Percentiles rank a stretch among this genome's conserved stretches.
Conservation (phyloP, 37 sponge, comb jelly and placozoan genomes). For the Sycon ciliatum region DNA sequence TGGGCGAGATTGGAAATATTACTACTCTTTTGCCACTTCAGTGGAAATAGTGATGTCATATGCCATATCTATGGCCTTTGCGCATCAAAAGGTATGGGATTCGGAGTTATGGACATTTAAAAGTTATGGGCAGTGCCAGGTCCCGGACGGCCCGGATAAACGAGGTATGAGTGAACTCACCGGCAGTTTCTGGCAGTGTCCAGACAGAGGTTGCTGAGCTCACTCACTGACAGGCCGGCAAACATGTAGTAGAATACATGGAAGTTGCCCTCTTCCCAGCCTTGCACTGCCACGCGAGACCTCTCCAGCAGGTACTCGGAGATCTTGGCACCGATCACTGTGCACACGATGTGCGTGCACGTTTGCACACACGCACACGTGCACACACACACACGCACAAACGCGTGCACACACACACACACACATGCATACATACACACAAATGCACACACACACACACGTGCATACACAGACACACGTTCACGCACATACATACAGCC, state of each 20-base stretch:
- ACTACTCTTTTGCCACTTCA: too few relatives aligned
- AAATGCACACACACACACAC: conserved; percentile 11
- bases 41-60: too few relatives aligned
- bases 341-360: not conserved
- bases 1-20: too few relatives aligned
- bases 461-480: conserved; percentile 10
- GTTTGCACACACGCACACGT: not conserved
- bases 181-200: not conserved
- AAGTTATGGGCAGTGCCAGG: too few relatives aligned
- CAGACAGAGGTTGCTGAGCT: conserved; percentile 17
- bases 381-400: not conserved
- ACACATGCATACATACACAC: not conserved
- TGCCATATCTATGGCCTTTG: too few relatives aligned
- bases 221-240: conserved; percentile 38
- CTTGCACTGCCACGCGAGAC: conserved; percentile 56
- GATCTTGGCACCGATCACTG: conserved; percentile 72
- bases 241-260: conserved; percentile 68
- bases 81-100: too few relatives aligned
- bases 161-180: too few relatives aligned
- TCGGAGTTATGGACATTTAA: too few relatives aligned
- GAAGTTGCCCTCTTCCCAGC: conserved; percentile 45
- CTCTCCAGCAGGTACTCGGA: conserved; percentile 73
- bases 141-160: too few relatives aligned
- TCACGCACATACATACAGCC: not conserved
- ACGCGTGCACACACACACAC: not conserved